Evolutionary conservation across 2,888 invertebrate species (phyloP).

Genomic region (Monochamus alternatus): DNA sequence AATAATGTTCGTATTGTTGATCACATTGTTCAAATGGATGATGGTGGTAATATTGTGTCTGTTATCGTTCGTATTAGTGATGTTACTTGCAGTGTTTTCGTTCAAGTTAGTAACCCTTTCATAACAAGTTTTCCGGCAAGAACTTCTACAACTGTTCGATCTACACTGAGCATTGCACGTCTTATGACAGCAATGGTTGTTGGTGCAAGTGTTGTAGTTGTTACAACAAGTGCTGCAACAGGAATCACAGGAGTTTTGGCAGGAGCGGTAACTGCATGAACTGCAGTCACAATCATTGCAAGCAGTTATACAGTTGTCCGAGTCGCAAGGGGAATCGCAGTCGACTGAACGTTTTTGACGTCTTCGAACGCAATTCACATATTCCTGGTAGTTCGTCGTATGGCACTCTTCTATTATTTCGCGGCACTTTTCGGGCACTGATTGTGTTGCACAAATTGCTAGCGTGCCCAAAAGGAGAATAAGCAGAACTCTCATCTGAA

Average conservation of each 20-base stretch:
- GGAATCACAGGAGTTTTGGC: slow-evolving; percentile 50
- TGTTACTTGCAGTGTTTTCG: slow-evolving; percentile 3
- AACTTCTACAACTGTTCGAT: slow-evolving; percentile 61
- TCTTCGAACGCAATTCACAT: slow-evolving; percentile 64
- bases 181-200: slow-evolving; percentile 67
- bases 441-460: slow-evolving; percentile 4
- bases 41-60: slow-evolving; percentile 68
- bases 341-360: slow-evolving; percentile 58
- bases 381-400: slow-evolving; percentile 63
- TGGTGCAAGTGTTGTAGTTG: slow-evolving; percentile 59
- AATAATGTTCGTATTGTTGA: slow-evolving; percentile 69
- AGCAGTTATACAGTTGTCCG: slow-evolving; percentile 55
- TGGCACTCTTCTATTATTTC: slow-evolving; percentile 57
- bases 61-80: slow-evolving; percentile 39
- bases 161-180: slow-evolving; percentile 67
- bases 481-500: slow-evolving; percentile 44
- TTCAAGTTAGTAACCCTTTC: slow-evolving; percentile 45
- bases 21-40: slow-evolving; percentile 68
- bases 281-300: slow-evolving; percentile 64
- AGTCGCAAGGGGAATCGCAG: slow-evolving; percentile 49
- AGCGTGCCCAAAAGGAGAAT: slow-evolving; percentile 6
- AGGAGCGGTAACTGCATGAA: slow-evolving; percentile 58
- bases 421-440: slow-evolving; percentile 32
- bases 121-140: slow-evolving; percentile 63
- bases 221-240: slow-evolving; percentile 61